A percentile compares a stretch with the other conserved stretches of the same genome.
Evolutionary conservation across 2,888 invertebrate genomes (phyloP).

Genomic region (Himalopsyche kuldschensis): DNA sequence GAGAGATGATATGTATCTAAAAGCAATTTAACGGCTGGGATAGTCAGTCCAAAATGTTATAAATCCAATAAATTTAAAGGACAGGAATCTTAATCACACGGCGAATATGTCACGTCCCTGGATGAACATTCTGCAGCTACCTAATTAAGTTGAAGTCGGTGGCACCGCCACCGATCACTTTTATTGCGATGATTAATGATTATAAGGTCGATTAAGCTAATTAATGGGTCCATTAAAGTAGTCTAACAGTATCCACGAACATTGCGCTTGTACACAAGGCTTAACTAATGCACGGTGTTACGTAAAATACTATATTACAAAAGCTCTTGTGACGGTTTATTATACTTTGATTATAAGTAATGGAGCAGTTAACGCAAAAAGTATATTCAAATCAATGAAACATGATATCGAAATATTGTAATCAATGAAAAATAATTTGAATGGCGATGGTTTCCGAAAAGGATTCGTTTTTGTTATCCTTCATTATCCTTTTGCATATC

Average conservation of each 20-base stretch:
- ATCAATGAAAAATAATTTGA: too few species aligned
- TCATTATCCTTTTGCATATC: too few species aligned
- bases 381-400: too few species aligned
- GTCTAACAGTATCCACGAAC: background rate
- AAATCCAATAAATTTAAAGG: background rate
- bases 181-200: background rate
- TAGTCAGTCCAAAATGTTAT: background rate
- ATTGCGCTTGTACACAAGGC: background rate
- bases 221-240: background rate
- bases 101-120: background rate
- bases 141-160: background rate
- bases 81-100: background rate
- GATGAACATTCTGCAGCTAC: background rate
- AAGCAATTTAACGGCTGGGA: too few species aligned
- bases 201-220: background rate
- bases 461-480: too few species aligned
- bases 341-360: too few species aligned
- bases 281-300: background rate
- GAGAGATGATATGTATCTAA: too few species aligned
- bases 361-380: too few species aligned
- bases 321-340: too few species aligned
- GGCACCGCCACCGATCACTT: background rate
- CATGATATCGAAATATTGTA: too few species aligned
- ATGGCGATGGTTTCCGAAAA: too few species aligned
- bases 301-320: too few species aligned